A percentile compares a stretch with the other conserved stretches of the same genome.
phyloP scores from a whole-genome alignment of 2,888 invertebrate genomes.

The Thyatira batis region DNA sequence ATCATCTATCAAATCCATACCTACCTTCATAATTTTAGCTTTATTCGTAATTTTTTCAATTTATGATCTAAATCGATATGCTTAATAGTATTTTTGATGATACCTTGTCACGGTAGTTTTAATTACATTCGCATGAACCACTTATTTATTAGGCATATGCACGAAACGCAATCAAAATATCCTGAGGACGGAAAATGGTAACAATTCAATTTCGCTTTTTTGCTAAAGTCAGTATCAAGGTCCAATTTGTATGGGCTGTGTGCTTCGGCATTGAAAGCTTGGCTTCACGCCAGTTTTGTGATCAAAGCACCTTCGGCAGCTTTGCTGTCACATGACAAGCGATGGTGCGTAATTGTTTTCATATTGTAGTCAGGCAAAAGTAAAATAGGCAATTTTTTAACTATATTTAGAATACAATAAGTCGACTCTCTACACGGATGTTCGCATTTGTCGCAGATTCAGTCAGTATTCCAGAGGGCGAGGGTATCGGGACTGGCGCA shows the following conservation, averaged over 20 bases:
- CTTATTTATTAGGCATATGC: constrained; percentile 64
- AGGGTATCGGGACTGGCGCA: constrained; percentile 87
- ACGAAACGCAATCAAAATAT: constrained; percentile 68
- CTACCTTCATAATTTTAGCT: constrained; percentile 32
- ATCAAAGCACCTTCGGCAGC: constrained; percentile 64
- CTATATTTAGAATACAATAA: constrained; percentile 14
- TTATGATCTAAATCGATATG: constrained; percentile 42
- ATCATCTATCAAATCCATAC: constrained; percentile 32
- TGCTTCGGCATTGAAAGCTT: constrained; percentile 71
- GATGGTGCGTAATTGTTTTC: constrained; percentile 53
- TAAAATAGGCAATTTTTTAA: constrained; percentile 30
- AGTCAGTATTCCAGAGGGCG: constrained; percentile 83
- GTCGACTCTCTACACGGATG: not conserved
- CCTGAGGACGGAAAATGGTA: constrained; percentile 73
- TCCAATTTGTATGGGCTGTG: constrained; percentile 61
- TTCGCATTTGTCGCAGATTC: constrained; percentile 73
- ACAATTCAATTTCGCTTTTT: constrained; percentile 82
- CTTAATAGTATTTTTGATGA: constrained; percentile 51
- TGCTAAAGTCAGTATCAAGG: constrained; percentile 67
- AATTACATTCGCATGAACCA: constrained; percentile 70
- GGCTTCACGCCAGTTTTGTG: constrained; percentile 69
- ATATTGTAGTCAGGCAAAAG: constrained; percentile 49
- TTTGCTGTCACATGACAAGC: constrained; percentile 64
- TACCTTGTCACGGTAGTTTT: constrained; percentile 69
- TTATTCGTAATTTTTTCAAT: constrained; percentile 21